A percentile compares a stretch with the other conserved stretches of the same genome.
Evolutionary conservation across 1,140 invertebrate species (phyloP).

Genomic region (Phymastichus coffea): DNA sequence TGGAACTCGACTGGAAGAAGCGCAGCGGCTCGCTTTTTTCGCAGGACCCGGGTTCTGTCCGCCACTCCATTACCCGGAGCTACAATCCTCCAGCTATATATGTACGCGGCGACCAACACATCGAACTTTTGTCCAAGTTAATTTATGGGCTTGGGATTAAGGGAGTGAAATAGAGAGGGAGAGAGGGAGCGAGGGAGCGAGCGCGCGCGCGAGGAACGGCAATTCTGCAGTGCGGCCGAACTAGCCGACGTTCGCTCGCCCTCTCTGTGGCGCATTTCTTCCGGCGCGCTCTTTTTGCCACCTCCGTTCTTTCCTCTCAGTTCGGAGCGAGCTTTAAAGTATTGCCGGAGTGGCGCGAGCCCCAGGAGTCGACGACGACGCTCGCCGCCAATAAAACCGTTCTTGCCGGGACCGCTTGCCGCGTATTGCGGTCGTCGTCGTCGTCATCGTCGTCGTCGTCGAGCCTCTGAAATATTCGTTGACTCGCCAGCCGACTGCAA

Average conservation of each 20-base stretch:
- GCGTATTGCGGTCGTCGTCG: too few species aligned
- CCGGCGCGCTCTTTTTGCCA: too few species aligned
- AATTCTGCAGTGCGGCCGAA: slow-evolving; percentile 45
- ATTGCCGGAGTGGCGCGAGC: too few species aligned
- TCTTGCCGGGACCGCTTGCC: slow-evolving; percentile 1
- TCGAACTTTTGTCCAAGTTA: slow-evolving; percentile 34
- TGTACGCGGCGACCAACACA: slow-evolving; percentile 2
- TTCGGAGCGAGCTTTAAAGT: too few species aligned
- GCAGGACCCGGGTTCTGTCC: too few species aligned
- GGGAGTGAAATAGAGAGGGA: slow-evolving; percentile 39
- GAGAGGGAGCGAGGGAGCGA: slow-evolving; percentile 14
- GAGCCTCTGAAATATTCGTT: slow-evolving; percentile 44
- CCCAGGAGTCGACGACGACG: too few species aligned
- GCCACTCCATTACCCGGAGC: slow-evolving; percentile 12
- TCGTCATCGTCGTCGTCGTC: slow-evolving; percentile 1
- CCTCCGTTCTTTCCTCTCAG: neutral
- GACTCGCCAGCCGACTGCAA: slow-evolving; percentile 37
- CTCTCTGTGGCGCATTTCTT: neutral
- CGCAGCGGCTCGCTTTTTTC: neutral
- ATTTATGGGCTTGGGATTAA: slow-evolving; percentile 48
- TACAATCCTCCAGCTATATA: too few species aligned
- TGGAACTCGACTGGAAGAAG: slow-evolving; percentile 9
- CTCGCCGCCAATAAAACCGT: slow-evolving; percentile 17
- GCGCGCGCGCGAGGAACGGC: slow-evolving; percentile 45
- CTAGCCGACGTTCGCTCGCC: slow-evolving; percentile 28